Base-by-base conservation (phyloP, 2,113 vertebrate species). In the Dissostichus mawsoni region DNA sequence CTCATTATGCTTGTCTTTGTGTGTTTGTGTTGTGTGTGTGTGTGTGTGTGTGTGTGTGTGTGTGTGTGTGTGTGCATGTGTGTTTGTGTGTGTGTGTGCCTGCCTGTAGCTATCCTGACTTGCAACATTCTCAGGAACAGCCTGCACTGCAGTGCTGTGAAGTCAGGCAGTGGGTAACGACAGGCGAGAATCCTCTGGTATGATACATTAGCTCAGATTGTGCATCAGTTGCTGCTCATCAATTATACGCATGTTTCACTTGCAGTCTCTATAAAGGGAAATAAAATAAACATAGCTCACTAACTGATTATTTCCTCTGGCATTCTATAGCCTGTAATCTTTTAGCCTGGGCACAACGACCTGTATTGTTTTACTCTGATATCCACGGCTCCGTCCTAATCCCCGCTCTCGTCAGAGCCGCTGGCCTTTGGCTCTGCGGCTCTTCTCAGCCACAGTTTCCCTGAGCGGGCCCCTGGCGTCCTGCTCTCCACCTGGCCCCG, bases 401-500 rank as follows among this genome's bases (percentile, higher is more conserved):
- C 83, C 74, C 56, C 1, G 0, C 64, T 69, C 72, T 76, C 4
- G 10, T 83, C 76, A 83, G 71, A 82, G 83, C 80, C 68, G 83
- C 86, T 86, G 85, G 84, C 74, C 82, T 89, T 83, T 84, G 82
- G 87, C 79, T 89, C 65, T 71, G 72, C 41, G 62, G 81, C 74
- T 83, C 85, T 56, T 80, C 84, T 72, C 69, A 69, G 83, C 76
- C 75, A 72, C 81, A 77, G 81, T 78, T 83, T 80, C 89, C 93
- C 92, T 83, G 56, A 86, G 33, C 10, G 86, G 92, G 93, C 91
- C 94, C 81, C 93, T 87, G 89, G 61, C 69, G 72, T 78, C 79
- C 84, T 82, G 74, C 91, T 90, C 82, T 77, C 78, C 23, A 80
- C 92, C 87, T 89, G 87, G 91, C 90, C 90, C 87, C 86, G 89